A percentile compares a stretch with the other conserved stretches of the same genome.
Conservation (phyloP, 2,888 invertebrate species). For the Myopa testacea region DNA sequence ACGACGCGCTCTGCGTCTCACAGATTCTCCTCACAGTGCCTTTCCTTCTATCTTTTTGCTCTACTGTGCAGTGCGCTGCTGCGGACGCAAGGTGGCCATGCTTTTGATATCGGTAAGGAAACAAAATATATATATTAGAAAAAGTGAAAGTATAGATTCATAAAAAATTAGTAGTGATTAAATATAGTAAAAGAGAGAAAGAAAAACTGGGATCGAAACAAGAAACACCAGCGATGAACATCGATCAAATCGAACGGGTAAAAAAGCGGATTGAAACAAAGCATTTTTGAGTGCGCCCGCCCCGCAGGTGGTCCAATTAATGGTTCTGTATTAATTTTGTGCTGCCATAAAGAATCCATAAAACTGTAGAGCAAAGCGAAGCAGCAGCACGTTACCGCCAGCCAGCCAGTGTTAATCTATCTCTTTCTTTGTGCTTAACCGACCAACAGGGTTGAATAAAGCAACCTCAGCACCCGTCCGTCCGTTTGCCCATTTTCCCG, state of each 20-base stretch:
- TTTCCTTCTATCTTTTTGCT: conserved; percentile 58
- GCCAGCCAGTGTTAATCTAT: neutral
- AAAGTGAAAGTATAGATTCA: neutral
- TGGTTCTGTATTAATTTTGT: conserved; percentile 32
- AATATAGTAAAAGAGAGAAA: neutral
- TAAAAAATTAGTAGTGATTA: neutral
- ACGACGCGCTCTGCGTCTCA: conserved; percentile 18
- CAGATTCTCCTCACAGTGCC: conserved; percentile 66
- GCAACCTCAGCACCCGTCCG: no score
- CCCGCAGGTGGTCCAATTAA: conserved; percentile 35
- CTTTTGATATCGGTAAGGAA: conserved; percentile 64
- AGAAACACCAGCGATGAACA: neutral
- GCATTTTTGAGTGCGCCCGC: conserved; percentile 6
- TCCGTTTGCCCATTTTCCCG: conserved; percentile 18
- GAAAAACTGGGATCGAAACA: conserved; percentile 7
- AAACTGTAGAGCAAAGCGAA: neutral
- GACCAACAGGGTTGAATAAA: no score
- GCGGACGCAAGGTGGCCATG: conserved; percentile 54
- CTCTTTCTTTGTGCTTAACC: neutral
- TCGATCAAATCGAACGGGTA: neutral
- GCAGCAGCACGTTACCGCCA: neutral
- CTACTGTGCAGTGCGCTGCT: conserved; percentile 58
- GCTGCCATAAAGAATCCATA: neutral
- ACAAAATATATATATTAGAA: neutral
- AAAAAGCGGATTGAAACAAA: conserved; percentile 18